Evolutionary conservation across 1,140 invertebrate genomes (phyloP).

Genomic region (Drosophila murphyi): DNA sequence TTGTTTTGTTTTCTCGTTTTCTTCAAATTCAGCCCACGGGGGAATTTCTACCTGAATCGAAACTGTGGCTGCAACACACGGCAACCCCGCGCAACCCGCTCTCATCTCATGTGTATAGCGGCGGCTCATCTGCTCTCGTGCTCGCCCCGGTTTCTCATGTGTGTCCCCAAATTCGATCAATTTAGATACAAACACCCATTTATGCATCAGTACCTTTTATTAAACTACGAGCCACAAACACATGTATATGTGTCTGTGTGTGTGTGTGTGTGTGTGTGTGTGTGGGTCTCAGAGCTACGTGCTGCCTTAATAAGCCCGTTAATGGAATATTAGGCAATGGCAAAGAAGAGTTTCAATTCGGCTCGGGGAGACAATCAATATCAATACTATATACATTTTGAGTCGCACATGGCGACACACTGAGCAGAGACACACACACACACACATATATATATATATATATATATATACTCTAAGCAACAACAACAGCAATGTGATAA

Average conservation of each 20-base stretch:
- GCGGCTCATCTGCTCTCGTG: slow-evolving; percentile 32
- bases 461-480: too few relatives aligned
- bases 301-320: slow-evolving; percentile 81
- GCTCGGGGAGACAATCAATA: slow-evolving; percentile 52
- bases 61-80: slow-evolving; percentile 19
- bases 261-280: slow-evolving; percentile 33
- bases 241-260: slow-evolving; percentile 5
- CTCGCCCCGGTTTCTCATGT: slow-evolving; percentile 54
- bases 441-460: too few relatives aligned
- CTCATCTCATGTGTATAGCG: neutral
- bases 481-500: neutral
- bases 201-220: slow-evolving; percentile 83
- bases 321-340: slow-evolving; percentile 83
- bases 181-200: slow-evolving; percentile 83
- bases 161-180: slow-evolving; percentile 83
- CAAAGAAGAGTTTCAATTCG: slow-evolving; percentile 72
- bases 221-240: slow-evolving; percentile 61
- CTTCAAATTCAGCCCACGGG: slow-evolving; percentile 41
- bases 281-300: slow-evolving; percentile 68
- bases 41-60: slow-evolving; percentile 73
- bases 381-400: slow-evolving; percentile 44
- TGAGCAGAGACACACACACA: slow-evolving; percentile 35
- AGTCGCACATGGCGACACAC: slow-evolving; percentile 62
- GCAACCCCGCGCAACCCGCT: slow-evolving; percentile 3
- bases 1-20: slow-evolving; percentile 30